Evolutionary conservation across 2,113 vertebrate species (phyloP).

Genomic region (Mesembrinibis cayennensis): DNA sequence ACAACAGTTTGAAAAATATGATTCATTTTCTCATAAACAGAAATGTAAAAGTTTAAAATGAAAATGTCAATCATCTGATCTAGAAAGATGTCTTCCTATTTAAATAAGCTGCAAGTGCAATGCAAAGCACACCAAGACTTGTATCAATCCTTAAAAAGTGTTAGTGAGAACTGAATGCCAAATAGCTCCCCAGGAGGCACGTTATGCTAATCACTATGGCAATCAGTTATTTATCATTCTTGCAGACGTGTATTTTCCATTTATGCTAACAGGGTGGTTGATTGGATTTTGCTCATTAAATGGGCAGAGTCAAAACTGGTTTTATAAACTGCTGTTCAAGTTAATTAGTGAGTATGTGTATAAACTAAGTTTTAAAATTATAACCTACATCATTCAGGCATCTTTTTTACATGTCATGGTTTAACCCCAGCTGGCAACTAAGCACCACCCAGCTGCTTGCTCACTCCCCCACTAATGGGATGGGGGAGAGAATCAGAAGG

Average conservation of each 20-base stretch:
- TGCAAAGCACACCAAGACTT: background rate
- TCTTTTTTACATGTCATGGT: background rate
- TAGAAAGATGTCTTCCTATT: conserved; percentile 8
- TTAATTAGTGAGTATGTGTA: conserved; percentile 60
- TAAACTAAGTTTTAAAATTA: conserved; percentile 59
- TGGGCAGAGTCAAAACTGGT: conserved; percentile 62
- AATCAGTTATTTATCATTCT: conserved; percentile 72
- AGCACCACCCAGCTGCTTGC: too few species aligned
- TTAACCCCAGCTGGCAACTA: too few species aligned
- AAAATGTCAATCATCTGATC: conserved; percentile 10
- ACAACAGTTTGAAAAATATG: background rate
- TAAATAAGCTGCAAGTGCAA: background rate
- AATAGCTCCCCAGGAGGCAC: conserved; percentile 7
- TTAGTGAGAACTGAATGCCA: conserved; percentile 39
- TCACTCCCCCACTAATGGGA: too few species aligned
- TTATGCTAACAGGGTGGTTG: conserved; percentile 67
- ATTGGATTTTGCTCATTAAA: conserved; percentile 77
- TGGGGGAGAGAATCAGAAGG: too few species aligned
- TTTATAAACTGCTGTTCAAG: conserved; percentile 63
- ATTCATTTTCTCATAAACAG: conserved; percentile 33
- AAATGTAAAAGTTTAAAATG: background rate
- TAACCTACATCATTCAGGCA: conserved; percentile 38
- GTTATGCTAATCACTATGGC: conserved; percentile 49
- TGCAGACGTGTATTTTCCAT: conserved; percentile 64
- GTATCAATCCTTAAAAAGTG: conserved; percentile 1